These are phyloP conservation scores for Oscheius sp. DNA, from an alignment of 1,140 invertebrate genomes.

Conservation along the genomic window DNA sequence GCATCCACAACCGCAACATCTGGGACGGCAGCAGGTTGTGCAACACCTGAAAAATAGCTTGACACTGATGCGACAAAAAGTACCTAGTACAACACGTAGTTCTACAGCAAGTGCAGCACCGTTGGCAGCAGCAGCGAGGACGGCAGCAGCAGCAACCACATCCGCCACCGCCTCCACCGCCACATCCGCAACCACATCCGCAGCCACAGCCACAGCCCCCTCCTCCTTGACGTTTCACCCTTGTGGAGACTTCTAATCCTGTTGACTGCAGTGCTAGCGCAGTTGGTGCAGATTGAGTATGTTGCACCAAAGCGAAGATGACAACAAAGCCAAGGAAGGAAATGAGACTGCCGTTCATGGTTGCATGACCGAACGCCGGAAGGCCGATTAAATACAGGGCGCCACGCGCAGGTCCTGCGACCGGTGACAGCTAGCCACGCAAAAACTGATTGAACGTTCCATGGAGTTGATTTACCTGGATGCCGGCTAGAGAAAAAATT, in stretches of 20 bases:
- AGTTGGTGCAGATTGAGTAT: background rate
- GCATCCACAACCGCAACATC: no score
- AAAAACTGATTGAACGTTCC: background rate
- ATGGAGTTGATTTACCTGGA: background rate
- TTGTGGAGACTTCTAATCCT: background rate
- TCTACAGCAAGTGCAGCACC: constrained; percentile 30
- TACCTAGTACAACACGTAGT: constrained; percentile 25
- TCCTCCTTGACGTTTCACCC: constrained; percentile 27
- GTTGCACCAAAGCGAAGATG: background rate
- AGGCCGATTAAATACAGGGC: background rate
- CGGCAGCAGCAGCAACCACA: constrained; percentile 30
- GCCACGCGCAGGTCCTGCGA: background rate
- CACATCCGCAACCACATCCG: constrained; percentile 27
- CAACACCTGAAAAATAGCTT: no score
- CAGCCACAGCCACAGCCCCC: constrained; percentile 28
- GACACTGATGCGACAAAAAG: no score
- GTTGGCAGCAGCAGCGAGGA: constrained; percentile 15
- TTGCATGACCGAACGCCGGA: background rate
- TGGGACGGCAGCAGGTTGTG: no score
- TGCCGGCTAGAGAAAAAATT: background rate
- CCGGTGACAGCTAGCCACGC: background rate
- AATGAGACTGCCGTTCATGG: background rate
- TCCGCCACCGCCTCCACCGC: background rate
- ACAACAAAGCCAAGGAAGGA: background rate
- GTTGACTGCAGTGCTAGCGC: background rate